Base-by-base conservation (phyloP, 2,888 invertebrate genomes). In the Norana najaformis region DNA sequence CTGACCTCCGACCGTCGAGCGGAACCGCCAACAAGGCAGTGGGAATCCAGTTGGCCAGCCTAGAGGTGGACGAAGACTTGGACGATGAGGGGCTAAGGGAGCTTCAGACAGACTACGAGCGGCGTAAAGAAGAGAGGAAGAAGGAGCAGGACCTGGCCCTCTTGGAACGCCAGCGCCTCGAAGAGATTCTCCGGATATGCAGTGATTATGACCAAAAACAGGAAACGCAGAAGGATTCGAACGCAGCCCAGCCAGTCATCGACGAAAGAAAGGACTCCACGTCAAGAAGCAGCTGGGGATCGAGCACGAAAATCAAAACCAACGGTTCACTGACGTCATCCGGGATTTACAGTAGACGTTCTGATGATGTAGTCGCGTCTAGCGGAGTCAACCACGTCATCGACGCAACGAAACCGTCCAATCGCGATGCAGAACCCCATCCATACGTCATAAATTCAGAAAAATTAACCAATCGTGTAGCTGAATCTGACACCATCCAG, bases 101-200 rank as follows among this genome's bases (percentile, higher is more conserved):
- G 41, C 85, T 85, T 6, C 4, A 37, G 20, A 39, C 41, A 37
- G 93, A 93, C 88, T 94, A 94, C 91, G 91, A 93, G 30, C 93
- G 94, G 92, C 93, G 94, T 88, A 94, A 94, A 18, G 94, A 93
- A 41, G 94, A 95, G 91, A 92, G 95, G 39, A 93, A 94, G 91
- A 93, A 93, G 90, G 95, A 95, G 91, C 94, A 95, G 92, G 94
- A 94, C 90, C 93, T 93, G 92, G 94, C 94, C 90, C 92, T 93
- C 83, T 92, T 93, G 90, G 95, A 95, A 92, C 92, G 94, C 89
- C 93, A 94, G 90, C 92, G 95, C 34, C 96, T 98, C n/a, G 98
- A 98, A 93, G 98, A 98, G 95, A 98, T 98, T 93, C 95, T 98
- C 2, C 97, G 97, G 93, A 97, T 98, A 96, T 98, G 98, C 95